Evolutionary conservation across 2,797 vertebrate genomes (phyloP).

Genomic region (Smutsia temminckii): DNA sequence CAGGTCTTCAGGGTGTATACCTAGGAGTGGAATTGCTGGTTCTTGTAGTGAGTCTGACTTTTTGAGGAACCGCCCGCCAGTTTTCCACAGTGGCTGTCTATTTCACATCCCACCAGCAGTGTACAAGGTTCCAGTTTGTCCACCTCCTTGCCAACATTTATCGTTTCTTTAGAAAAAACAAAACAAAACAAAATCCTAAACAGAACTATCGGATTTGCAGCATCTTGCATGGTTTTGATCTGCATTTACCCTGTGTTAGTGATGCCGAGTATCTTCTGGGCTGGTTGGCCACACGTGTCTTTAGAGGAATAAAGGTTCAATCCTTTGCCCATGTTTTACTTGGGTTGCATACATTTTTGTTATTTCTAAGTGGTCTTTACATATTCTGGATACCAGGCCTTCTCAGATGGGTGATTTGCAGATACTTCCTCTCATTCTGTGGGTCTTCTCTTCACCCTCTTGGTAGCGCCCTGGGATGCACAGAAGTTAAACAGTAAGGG

Average conservation of each 20-base stretch:
- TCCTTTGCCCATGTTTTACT: background rate
- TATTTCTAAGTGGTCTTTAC: background rate
- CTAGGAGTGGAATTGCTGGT: background rate
- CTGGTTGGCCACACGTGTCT: background rate
- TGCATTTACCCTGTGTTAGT: background rate
- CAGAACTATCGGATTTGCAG: background rate
- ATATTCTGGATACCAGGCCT: background rate
- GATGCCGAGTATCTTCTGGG: background rate
- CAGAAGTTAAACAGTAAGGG: background rate
- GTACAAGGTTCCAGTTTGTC: background rate
- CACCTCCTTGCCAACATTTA: background rate
- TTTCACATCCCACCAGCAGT: background rate
- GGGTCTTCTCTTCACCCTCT: background rate
- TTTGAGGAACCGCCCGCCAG: background rate
- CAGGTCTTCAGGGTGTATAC: background rate
- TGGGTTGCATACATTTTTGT: background rate
- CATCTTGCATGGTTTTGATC: background rate
- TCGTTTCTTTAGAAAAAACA: background rate
- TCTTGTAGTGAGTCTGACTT: background rate
- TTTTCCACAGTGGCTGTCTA: background rate
- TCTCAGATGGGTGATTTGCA: background rate
- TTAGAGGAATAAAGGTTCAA: background rate
- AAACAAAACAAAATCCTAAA: background rate
- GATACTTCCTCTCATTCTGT: background rate
- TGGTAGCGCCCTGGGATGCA: background rate